Evolutionary conservation across 2,888 invertebrate species (phyloP), one percentile per base, ranked within the genome.

Genomic region (Archips crataeganus): DNA sequence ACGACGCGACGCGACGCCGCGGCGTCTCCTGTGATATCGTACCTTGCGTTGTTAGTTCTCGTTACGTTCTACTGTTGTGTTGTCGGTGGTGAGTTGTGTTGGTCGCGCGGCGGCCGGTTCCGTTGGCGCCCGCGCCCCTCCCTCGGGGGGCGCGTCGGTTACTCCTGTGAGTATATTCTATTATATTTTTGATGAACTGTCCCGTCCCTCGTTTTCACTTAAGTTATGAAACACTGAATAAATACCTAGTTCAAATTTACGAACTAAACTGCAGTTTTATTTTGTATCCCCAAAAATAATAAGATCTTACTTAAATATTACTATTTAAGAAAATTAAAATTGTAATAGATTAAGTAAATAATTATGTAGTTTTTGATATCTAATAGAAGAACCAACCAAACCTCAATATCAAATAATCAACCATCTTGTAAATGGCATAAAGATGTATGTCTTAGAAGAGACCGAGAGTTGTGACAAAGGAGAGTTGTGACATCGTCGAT

Each of bases 201-300:
- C 93, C 93, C 93, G 93, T 93, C 93, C 93, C 92, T 91, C 88
- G 83, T 84, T 84, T 88, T 90, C 85, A 87, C 85, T 85, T 90
- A 84, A 85, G 85, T 90, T 90, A 85, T 84, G 82, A 82, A 87
- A 88, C 84, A 85, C 86, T 86, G 83, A 86, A 87, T 87, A 87
- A 90, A 89, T 81, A 86, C 80, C 86, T 85, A 89, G 87, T 85
- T 88, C 80, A 80, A 79, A 80, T 77, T 80, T 77, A 80, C 76
- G 78, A 74, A 79, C 79, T 75, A 78, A 74, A 59, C 57, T 39
- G 66, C 42, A 72, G 81, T 84, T 86, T 83, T 11, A 80, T 78
- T 81, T 77, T 34, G 6, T 32, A 47, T 4, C 60, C 63, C 45
- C 4, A 32, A 54, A 51, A 39, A 39, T 23, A 49, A n/a, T 6